Evolutionary conservation across 2,797 vertebrate species (phyloP), one percentile per base, ranked within the genome.

Genomic region (Dicrostonyx torquatus): DNA sequence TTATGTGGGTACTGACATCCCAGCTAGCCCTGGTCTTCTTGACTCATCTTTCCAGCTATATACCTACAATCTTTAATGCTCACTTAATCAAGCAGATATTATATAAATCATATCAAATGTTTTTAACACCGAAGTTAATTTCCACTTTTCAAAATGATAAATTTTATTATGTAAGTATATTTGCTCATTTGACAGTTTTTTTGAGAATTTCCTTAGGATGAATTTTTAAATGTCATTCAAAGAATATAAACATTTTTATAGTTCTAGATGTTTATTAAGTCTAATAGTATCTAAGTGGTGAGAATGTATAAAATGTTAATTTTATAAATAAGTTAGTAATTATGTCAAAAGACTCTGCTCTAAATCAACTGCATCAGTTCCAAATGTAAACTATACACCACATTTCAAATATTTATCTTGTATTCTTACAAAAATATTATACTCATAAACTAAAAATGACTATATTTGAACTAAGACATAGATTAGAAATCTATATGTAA

Each of bases 281-380:
- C 53, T 96, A 90, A 55, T 24, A 86, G 20, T 40, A 94, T 70
- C 90, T 90, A 92, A 95, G n/a, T 85, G 45, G 37, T 53, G 31
- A 92, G 58, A 94, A 66, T 83, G 82, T 64, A 93, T 79, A 89
- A 94, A 94, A 77, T 40, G n/a, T 73, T 53, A 93, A 90, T 80
- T 95, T 93, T 68, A 95, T 37, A 94, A 64, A 84, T 78, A 48
- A 94, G 53, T 80, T 72, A 94, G 22, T 88, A 75, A 87, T 58
- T 93, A 31, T 77, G 40, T 85, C 64, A 92, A 89, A 95, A 90
- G 50, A 79, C 50, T 78, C 86, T 96, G 58, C 50, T 87, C 72
- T 60, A 92, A 91, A 95, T 93, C 58, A 92, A 83, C 40, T 37
- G 9, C 75, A 37, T 91, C 24, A 94, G 64, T 12, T 26, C 40